A percentile compares a stretch with the other conserved stretches of the same genome.
phyloP scores from a whole-genome alignment of 2,797 vertebrate genomes.

The Tapirus indicus region DNA sequence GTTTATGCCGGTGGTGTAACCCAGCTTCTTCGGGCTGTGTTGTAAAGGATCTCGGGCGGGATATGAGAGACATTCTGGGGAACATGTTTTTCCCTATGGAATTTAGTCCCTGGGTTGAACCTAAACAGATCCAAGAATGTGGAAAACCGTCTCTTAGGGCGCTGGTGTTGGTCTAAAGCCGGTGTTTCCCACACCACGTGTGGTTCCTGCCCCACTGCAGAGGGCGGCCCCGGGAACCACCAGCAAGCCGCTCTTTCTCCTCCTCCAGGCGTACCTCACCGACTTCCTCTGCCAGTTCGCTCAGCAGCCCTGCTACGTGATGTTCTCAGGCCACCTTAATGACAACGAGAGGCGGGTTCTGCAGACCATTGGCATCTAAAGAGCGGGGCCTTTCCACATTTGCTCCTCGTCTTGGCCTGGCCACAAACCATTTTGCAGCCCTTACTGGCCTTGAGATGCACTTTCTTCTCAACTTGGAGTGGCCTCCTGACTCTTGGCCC shows the following conservation, averaged over 20 bases:
- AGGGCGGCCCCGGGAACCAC: background rate
- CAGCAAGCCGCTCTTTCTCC: background rate
- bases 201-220: no score
- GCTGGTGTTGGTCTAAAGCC: background rate
- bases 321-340: conserved; percentile 98
- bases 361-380: conserved; percentile 96
- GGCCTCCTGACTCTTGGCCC: conserved; percentile 31
- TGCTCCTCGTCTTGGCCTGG: background rate
- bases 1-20: no score
- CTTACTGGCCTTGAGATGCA: conserved; percentile 17
- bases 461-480: conserved; percentile 42
- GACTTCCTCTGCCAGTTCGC: conserved; percentile 99
- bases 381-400: background rate
- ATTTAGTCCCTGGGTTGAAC: background rate
- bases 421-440: background rate
- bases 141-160: background rate
- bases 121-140: background rate
- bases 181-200: background rate
- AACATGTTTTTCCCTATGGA: background rate
- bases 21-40: background rate
- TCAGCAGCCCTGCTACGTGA: conserved; percentile 97
- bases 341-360: conserved; percentile 95
- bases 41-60: background rate
- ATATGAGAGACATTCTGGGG: background rate
- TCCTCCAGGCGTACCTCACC: conserved; percentile 95